Evolutionary conservation across 2,113 vertebrate genomes (phyloP), one percentile per base, ranked within the genome.

Genomic region (Reinhardtius hippoglossoides): DNA sequence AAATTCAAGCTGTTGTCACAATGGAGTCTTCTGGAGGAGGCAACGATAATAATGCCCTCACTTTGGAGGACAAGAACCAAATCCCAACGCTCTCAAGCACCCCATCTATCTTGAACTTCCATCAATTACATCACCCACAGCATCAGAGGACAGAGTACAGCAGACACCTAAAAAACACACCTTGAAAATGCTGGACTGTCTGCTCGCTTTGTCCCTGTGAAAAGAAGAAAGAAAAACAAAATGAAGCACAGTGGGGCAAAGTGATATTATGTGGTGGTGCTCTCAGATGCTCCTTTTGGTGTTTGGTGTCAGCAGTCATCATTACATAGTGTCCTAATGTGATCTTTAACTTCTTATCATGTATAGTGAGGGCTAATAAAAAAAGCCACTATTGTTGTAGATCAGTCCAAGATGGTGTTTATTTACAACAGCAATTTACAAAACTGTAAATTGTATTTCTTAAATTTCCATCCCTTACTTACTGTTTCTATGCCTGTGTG

Each of bases 171-270:
- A 81, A 50, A 79, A 62, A 54, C 62, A 68, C 67, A 71, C 35
- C 54, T 70, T 79, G 50, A 54, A n/a, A 20, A 15, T 15, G 6
- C 6, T 15, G 50, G 18, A 8, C 50, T 54, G 50, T 54, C 50
- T 54, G 50, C 50, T 54, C 50, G 2, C 50, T 54, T 7, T 54
- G 50, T 54, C 50, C 18, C 50, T 9, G 20, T 9, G 50, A 54
- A 56, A 70, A 66, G 40, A 68, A 71, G 84, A 81, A 80, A 90
- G 14, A 87, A 57, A 42, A 57, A 18, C 21, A 78, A 68, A 50
- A 52, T 40, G 42, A 65, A 81, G 57, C 62, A 46, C 58, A 78
- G 73, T 50, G 80, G 92, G 80, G 15, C 18, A 12, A 50, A 50
- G 44, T 1, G 44, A 46, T 50, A 18, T 15, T 20, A 54, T 56